Conservation (phyloP, 2,113 vertebrate species). For the Notarius lentiginosus region DNA sequence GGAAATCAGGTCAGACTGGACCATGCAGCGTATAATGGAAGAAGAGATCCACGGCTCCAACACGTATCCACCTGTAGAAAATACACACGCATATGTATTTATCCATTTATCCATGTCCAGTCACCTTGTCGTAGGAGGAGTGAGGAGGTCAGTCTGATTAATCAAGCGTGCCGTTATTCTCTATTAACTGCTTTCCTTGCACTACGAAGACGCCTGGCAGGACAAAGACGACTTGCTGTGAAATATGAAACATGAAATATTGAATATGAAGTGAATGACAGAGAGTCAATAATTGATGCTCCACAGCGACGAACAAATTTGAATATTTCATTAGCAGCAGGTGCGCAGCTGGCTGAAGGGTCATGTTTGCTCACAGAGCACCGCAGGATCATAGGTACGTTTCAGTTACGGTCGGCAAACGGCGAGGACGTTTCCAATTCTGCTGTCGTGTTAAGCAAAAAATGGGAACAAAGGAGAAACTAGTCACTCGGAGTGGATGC, state of each 20-base stretch:
- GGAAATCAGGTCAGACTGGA: background rate
- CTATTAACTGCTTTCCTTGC: background rate
- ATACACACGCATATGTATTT: background rate
- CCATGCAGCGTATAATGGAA: background rate
- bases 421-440: conserved; percentile 46
- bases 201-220: background rate
- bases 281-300: conserved; percentile 51
- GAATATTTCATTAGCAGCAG: conserved; percentile 55
- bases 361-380: conserved; percentile 41
- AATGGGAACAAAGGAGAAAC: background rate
- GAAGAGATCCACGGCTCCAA: background rate
- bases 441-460: background rate
- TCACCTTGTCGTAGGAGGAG: background rate
- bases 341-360: conserved; percentile 47
- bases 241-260: conserved; percentile 41
- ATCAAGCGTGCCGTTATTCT: background rate
- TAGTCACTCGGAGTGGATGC: background rate
- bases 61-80: background rate
- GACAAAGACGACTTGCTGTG: background rate
- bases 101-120: background rate
- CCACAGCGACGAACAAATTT: conserved; percentile 23
- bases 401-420: conserved; percentile 43
- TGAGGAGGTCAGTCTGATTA: conserved; percentile 11
- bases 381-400: background rate
- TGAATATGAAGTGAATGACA: conserved; percentile 32